Evolutionary conservation across 2,797 vertebrate genomes (phyloP).

Genomic region (Anguilla pacifica): DNA sequence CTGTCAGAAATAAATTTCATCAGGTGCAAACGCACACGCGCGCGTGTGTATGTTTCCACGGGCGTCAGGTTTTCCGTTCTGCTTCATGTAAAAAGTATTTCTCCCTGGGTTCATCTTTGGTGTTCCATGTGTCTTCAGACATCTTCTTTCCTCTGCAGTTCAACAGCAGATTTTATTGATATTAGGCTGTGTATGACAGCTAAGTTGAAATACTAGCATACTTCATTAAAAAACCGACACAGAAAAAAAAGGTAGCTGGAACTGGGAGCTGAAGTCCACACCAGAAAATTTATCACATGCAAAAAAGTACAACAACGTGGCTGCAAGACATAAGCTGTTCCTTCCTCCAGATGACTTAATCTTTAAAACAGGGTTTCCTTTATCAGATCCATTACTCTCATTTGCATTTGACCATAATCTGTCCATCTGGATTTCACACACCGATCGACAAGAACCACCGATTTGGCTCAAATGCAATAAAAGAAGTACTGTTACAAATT

Average conservation of each 20-base stretch:
- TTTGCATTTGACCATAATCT: background rate
- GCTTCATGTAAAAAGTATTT: background rate
- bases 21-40: background rate
- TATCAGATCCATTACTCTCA: background rate
- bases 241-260: background rate
- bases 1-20: background rate
- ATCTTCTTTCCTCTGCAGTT: background rate
- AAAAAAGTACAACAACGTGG: background rate
- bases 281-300: background rate
- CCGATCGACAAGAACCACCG: background rate
- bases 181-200: background rate
- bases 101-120: background rate
- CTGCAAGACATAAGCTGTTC: background rate
- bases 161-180: background rate
- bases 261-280: background rate
- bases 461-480: background rate
- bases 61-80: background rate
- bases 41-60: background rate
- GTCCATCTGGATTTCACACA: background rate
- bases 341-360: background rate
- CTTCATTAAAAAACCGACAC: background rate
- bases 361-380: slow-evolving; percentile 14
- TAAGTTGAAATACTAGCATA: slow-evolving; percentile 4
- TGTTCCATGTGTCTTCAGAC: background rate
- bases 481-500: background rate